Evolutionary conservation across 2,113 vertebrate genomes (phyloP), one percentile per base, ranked within the genome.

Genomic region (Theristicus caerulescens): DNA sequence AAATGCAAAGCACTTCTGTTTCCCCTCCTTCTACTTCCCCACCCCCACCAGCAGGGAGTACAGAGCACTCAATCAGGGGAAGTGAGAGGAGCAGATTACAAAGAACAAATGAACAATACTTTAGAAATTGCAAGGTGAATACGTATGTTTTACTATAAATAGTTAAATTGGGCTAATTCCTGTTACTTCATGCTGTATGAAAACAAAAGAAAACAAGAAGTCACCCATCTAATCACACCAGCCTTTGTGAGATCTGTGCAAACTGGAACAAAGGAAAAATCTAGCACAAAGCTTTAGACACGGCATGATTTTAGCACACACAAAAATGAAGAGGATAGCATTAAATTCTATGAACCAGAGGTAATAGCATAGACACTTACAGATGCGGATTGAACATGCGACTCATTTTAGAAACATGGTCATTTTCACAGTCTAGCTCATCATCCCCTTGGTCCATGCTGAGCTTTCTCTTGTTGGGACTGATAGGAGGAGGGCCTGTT

Each of bases 401-500:
- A 97, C 99, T 99, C 98, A 99, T 99, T 98, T 99, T 99, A 74
- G 99, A 98, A 94, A 99, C 98, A 3, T 99, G 99, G 92, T 99
- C 99, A 2, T 97, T 99, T 96, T 99, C 99, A 97, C 98, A 99
- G 97, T 99, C 99, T 78, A 99, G 97, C 96, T 99, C 98, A 14
- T 99, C 99, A 13, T 99, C 99, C 34, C 97, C 98, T 52, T 99
- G 99, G 94, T 99, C 99, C 95, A 98, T 97, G 83, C 98, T 99
- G 98, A 99, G 98, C 97, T 99, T 99, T 97, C 99, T 98, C 98
- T 99, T 99, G 97, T 98, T 99, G 95, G 99, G 99, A 97, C 99
- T 99, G 98, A 99, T 99, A 69, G 99, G 99, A 61, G 99, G 99
- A 57, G 99, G 99, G 57, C 99, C 99, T 4, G 99, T 99, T 92